These are phyloP conservation scores for Phylloscopus whistleri DNA, from an alignment of 2,113 vertebrate species.

Conservation along the genomic window DNA sequence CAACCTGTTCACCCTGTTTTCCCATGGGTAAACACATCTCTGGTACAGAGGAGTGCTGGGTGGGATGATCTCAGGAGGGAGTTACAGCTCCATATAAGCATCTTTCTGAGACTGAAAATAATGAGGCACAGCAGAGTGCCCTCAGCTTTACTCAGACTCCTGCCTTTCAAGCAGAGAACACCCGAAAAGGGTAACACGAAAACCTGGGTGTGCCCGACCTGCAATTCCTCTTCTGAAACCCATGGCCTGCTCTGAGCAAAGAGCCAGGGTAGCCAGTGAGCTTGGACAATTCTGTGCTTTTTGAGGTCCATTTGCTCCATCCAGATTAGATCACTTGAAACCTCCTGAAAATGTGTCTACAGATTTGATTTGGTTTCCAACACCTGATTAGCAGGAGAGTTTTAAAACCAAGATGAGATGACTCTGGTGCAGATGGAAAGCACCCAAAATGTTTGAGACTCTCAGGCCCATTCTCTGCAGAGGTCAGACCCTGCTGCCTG, in stretches of 20 bases:
- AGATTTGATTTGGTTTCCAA: neutral
- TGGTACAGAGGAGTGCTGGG: neutral
- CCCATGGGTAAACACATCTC: neutral
- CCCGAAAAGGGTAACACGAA: neutral
- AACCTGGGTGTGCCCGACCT: neutral
- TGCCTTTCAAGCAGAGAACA: neutral
- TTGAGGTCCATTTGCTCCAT: neutral
- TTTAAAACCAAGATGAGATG: neutral
- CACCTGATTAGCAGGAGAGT: neutral
- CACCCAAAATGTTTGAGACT: neutral
- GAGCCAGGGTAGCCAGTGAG: neutral
- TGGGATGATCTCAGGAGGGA: neutral
- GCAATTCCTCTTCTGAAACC: neutral
- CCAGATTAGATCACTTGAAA: neutral
- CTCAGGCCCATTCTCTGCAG: neutral
- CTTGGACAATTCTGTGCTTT: neutral
- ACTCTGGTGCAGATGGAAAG: neutral
- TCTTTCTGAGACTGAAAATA: neutral
- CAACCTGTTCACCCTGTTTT: neutral
- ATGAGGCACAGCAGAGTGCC: neutral
- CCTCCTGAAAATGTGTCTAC: neutral
- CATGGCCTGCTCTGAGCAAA: neutral
- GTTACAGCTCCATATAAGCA: neutral
- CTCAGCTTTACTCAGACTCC: neutral
- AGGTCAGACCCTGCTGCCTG: accelerated